phyloP scores from a whole-genome alignment of 2,797 vertebrate genomes.

The Pelodytes ibericus region DNA sequence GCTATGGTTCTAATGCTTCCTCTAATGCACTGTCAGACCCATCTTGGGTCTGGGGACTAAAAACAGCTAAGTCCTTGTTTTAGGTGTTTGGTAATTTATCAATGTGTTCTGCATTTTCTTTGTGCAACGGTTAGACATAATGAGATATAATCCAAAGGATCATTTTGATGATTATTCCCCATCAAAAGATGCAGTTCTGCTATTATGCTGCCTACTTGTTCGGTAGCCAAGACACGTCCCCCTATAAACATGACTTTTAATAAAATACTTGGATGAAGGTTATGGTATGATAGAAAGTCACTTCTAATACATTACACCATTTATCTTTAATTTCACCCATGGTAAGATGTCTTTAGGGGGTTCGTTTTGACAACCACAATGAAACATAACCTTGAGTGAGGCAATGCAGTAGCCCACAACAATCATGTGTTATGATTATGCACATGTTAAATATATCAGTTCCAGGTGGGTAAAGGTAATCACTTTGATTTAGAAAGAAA shows the following conservation, averaged over 20 bases:
- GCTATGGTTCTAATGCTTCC: too few species aligned
- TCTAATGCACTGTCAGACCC: too few species aligned
- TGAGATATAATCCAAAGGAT: too few species aligned
- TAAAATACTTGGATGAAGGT: constrained; percentile 9
- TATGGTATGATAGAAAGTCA: constrained; percentile 1
- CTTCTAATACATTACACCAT: constrained; percentile 15
- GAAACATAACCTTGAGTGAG: constrained; percentile 31
- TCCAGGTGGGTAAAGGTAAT: not conserved
- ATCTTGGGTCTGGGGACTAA: too few species aligned
- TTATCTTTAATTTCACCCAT: constrained; percentile 24
- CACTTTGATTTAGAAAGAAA: too few species aligned
- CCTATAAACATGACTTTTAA: not conserved
- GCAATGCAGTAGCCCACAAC: not conserved
- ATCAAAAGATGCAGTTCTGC: too few species aligned
- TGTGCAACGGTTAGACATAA: too few species aligned
- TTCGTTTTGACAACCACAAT: constrained; percentile 25
- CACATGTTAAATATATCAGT: constrained; percentile 4
- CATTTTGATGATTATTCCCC: too few species aligned
- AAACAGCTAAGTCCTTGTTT: too few species aligned
- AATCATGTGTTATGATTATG: not conserved
- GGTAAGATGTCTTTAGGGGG: constrained; percentile 28
- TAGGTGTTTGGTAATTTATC: too few species aligned
- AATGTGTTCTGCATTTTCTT: too few species aligned
- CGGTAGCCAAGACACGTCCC: not conserved
- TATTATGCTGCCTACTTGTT: too few species aligned